phyloP scores from a whole-genome alignment of 1,140 invertebrate species.

The Diabrotica undecimpunctata region DNA sequence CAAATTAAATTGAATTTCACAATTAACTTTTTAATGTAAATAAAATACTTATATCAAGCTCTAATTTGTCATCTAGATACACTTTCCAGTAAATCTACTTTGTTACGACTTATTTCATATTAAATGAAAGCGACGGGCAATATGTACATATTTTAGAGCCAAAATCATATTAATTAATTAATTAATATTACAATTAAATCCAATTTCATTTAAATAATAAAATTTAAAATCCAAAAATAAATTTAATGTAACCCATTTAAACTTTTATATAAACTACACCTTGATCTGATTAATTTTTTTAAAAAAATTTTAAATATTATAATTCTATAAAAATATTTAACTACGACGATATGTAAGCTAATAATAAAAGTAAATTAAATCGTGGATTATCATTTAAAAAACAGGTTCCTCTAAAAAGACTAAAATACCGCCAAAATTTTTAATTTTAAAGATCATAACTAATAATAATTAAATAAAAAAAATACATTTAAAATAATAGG shows the following conservation, averaged over 20 bases:
- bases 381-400: conserved; percentile 57
- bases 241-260: conserved; percentile 53
- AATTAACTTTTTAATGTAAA: conserved; percentile 55
- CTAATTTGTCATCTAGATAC: conserved; percentile 55
- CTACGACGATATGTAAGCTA: conserved; percentile 56
- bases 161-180: conserved; percentile 47
- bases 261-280: conserved; percentile 54
- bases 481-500: conserved; percentile 54
- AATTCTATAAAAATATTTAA: conserved; percentile 53
- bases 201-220: conserved; percentile 47
- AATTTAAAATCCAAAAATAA: conserved; percentile 45
- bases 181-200: conserved; percentile 52
- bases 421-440: conserved; percentile 58
- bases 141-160: conserved; percentile 58
- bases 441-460: conserved; percentile 53
- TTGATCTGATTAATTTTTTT: conserved; percentile 56
- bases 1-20: conserved; percentile 50
- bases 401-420: conserved; percentile 57
- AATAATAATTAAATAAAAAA: conserved; percentile 49
- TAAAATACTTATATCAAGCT: conserved; percentile 55
- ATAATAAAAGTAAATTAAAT: conserved; percentile 52
- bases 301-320: conserved; percentile 50
- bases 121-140: conserved; percentile 65
- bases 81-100: conserved; percentile 67
- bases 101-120: conserved; percentile 69